Evolutionary conservation across 1,140 invertebrate species (phyloP).

Genomic region (Trichonephila clavata): DNA sequence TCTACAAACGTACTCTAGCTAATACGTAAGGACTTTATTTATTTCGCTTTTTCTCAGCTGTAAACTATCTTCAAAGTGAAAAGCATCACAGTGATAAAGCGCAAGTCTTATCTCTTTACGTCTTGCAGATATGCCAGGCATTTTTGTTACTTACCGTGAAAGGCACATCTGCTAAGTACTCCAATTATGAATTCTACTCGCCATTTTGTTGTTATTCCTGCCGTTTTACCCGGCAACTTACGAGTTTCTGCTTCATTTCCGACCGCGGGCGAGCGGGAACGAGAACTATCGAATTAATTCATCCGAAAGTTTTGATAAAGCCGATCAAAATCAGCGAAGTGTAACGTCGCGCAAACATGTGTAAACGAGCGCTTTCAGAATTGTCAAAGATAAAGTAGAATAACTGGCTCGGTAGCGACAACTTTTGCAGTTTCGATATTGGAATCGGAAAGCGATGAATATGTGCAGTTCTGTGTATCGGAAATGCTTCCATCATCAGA

Average conservation of each 20-base stretch:
- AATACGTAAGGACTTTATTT: too few species aligned
- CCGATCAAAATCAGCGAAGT: slow-evolving; percentile 49
- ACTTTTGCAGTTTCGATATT: slow-evolving; percentile 33
- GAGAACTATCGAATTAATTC: slow-evolving; percentile 54
- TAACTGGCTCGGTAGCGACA: background rate
- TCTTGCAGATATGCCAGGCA: background rate
- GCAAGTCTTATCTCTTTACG: background rate
- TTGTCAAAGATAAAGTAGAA: slow-evolving; percentile 3
- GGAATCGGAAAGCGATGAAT: slow-evolving; percentile 17
- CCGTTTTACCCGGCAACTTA: background rate
- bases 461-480: background rate
- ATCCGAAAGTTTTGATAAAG: slow-evolving; percentile 42
- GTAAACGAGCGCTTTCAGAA: slow-evolving; percentile 35
- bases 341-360: slow-evolving; percentile 37
- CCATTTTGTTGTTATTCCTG: slow-evolving; percentile 1
- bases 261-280: background rate
- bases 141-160: background rate
- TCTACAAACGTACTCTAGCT: too few species aligned
- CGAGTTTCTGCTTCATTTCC: slow-evolving; percentile 39
- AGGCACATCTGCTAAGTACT: background rate
- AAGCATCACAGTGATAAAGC: background rate
- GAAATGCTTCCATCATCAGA: slow-evolving; percentile 2
- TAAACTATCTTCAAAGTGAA: background rate
- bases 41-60: background rate
- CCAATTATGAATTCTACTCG: slow-evolving; percentile 15